Conservation (phyloP, 2,888 invertebrate genomes). For the Caenorhabditis doughertyi region DNA sequence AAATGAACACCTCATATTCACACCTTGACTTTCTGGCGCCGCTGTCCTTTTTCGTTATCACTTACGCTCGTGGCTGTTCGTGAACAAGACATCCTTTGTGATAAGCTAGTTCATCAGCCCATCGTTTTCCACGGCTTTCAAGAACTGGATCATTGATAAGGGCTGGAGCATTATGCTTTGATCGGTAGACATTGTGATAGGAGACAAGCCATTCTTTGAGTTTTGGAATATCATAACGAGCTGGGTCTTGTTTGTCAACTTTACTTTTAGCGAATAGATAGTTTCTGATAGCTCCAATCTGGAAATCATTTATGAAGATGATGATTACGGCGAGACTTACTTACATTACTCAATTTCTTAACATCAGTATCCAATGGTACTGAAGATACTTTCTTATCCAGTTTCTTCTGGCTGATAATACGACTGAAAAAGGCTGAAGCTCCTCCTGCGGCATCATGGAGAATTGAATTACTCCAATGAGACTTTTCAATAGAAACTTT, state of each 20-base stretch:
- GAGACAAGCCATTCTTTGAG: conserved; percentile 61
- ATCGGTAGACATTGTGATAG: conserved; percentile 77
- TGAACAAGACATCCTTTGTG: conserved; percentile 74
- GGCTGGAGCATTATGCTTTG: conserved; percentile 70
- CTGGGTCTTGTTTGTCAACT: conserved; percentile 60
- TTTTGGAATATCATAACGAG: conserved; percentile 54
- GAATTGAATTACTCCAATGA: conserved; percentile 52
- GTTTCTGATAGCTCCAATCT: conserved; percentile 49
- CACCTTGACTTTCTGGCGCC: conserved; percentile 27
- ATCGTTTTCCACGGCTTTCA: conserved; percentile 74
- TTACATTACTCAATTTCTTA: conserved; percentile 36
- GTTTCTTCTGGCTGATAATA: conserved; percentile 44
- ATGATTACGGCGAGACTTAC: neutral
- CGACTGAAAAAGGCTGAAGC: conserved; percentile 46
- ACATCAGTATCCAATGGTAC: conserved; percentile 31
- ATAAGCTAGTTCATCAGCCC: conserved; percentile 76
- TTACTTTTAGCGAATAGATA: conserved; percentile 58
- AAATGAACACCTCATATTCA: conserved; percentile 26
- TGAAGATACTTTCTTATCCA: conserved; percentile 3
- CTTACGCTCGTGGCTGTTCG: conserved; percentile 75
- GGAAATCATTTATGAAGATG: neutral
- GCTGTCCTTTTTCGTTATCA: conserved; percentile 13
- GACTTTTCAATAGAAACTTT: conserved; percentile 16
- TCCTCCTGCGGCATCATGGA: conserved; percentile 39
- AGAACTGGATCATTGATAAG: conserved; percentile 67